phyloP scores from a whole-genome alignment of 2,797 vertebrate genomes.

The Tenualosa thibaudeaui region DNA sequence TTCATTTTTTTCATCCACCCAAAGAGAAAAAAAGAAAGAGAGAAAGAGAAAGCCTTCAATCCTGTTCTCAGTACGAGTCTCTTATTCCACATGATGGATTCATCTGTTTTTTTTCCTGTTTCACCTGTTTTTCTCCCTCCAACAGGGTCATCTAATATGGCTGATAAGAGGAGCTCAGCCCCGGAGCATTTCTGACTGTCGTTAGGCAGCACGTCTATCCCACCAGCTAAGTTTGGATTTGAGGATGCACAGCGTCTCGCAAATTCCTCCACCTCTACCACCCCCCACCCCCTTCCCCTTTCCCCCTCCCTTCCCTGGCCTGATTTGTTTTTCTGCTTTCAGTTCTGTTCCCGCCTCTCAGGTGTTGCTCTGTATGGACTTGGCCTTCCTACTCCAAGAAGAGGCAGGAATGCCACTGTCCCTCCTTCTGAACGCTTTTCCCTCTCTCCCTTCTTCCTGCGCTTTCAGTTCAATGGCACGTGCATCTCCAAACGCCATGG shows the following conservation, averaged over 20 bases:
- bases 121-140: constrained; percentile 46
- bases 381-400: constrained; percentile 34
- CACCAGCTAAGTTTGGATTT: constrained; percentile 64
- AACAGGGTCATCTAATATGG: constrained; percentile 72
- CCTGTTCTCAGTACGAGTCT: constrained; percentile 67
- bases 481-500: neutral
- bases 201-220: constrained; percentile 69
- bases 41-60: constrained; percentile 65
- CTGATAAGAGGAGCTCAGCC: constrained; percentile 67
- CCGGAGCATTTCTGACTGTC: constrained; percentile 66
- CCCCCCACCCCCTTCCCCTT: neutral
- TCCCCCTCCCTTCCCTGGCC: constrained; percentile 11
- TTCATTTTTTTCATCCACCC: constrained; percentile 49
- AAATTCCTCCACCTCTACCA: constrained; percentile 44
- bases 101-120: constrained; percentile 34
- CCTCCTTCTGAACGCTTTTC: neutral
- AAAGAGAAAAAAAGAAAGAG: constrained; percentile 55
- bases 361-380: constrained; percentile 64
- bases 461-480: neutral
- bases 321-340: constrained; percentile 61
- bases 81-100: constrained; percentile 71
- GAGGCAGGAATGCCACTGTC: neutral
- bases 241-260: constrained; percentile 59
- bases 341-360: constrained; percentile 63
- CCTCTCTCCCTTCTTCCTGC: neutral